These are phyloP conservation scores for Sarcophaga variegata DNA, from an alignment of 2,888 invertebrate genomes.

Conservation along the genomic window DNA sequence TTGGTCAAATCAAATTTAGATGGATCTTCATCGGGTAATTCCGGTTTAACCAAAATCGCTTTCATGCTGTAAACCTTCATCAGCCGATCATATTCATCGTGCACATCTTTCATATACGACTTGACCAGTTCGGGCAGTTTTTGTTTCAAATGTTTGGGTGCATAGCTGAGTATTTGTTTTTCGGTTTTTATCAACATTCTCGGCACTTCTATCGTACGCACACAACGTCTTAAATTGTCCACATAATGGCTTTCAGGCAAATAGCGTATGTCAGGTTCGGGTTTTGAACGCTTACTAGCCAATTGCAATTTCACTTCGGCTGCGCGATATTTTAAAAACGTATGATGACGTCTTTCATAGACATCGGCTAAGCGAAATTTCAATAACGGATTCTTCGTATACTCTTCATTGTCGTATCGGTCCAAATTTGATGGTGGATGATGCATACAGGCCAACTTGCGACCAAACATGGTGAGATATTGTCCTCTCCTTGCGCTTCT, in stretches of 20 bases:
- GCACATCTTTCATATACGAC: constrained; percentile 83
- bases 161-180: constrained; percentile 84
- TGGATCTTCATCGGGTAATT: constrained; percentile 82
- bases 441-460: constrained; percentile 77
- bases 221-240: constrained; percentile 84
- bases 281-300: constrained; percentile 71
- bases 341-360: constrained; percentile 78
- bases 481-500: not conserved
- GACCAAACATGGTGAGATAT: constrained; percentile 74
- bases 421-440: constrained; percentile 78
- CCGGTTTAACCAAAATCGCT: constrained; percentile 85
- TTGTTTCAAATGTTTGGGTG: constrained; percentile 83
- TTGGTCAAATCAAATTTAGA: constrained; percentile 79
- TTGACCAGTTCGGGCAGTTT: constrained; percentile 83
- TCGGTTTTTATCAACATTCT: constrained; percentile 86
- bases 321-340: constrained; percentile 78
- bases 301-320: constrained; percentile 79
- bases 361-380: constrained; percentile 79
- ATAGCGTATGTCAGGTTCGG: constrained; percentile 82
- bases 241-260: constrained; percentile 83
- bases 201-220: constrained; percentile 84
- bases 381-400: constrained; percentile 79
- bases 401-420: constrained; percentile 81
- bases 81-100: constrained; percentile 84
- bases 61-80: constrained; percentile 86